Percentiles rank a stretch among this genome's conserved stretches.
These are phyloP conservation scores for Pelusios castaneus DNA, from an alignment of 2,113 vertebrate genomes.

Conservation along the genomic window DNA sequence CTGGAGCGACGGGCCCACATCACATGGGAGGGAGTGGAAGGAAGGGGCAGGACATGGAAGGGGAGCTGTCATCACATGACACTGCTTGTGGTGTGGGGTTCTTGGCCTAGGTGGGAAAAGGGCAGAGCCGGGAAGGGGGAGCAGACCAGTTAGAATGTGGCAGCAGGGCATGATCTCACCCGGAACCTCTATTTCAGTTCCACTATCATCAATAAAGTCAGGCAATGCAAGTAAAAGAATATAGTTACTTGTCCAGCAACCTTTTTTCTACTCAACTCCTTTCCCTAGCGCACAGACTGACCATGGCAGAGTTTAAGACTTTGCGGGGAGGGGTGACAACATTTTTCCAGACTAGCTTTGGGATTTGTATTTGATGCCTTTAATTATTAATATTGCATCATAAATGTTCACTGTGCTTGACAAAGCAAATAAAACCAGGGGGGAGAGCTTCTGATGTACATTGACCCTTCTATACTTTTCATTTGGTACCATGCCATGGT, in stretches of 20 bases:
- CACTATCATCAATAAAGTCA: neutral
- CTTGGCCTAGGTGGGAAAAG: no score
- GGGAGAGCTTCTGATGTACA: constrained; percentile 34
- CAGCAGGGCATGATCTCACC: neutral
- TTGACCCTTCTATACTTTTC: neutral
- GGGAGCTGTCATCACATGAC: no score
- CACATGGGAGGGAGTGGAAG: no score
- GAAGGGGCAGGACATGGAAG: no score
- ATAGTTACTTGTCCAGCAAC: no score
- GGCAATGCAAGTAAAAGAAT: neutral
- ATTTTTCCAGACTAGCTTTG: neutral
- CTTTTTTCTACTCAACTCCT: neutral
- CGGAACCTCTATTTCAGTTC: neutral
- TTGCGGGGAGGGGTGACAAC: neutral
- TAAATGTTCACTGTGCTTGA: fast-evolving
- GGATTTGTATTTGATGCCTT: neutral
- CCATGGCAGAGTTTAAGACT: neutral
- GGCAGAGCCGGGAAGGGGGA: no score
- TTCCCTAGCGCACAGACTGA: neutral
- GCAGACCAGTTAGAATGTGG: no score
- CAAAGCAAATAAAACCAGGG: fast-evolving
- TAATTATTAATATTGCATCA: neutral
- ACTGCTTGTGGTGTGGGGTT: no score
- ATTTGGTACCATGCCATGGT: neutral
- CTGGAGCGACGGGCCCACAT: no score